phyloP scores from a whole-genome alignment of 2,888 invertebrate species.

The Drosophila nigritarsus region DNA sequence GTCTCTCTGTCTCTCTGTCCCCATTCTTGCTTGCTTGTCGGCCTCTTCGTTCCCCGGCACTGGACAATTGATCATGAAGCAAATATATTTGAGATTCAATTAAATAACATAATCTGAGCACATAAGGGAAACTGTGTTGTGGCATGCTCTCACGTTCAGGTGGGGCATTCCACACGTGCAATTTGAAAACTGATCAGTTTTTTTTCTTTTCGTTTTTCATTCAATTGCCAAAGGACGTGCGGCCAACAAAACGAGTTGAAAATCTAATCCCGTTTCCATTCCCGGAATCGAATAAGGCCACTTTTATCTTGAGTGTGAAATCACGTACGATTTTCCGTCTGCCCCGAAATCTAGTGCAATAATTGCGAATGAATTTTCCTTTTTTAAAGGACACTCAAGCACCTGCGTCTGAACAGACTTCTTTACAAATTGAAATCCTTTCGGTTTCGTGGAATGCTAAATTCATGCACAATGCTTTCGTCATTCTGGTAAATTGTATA shows the following conservation, averaged over 20 bases:
- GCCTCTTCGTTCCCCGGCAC: no score
- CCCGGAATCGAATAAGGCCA: constrained; percentile 50
- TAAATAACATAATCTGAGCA: constrained; percentile 19
- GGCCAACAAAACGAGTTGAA: constrained; percentile 50
- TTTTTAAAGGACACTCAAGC: constrained; percentile 6
- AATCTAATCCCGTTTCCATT: constrained; percentile 56
- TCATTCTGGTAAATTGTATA: constrained; percentile 1
- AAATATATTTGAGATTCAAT: not conserved
- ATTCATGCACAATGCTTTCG: constrained; percentile 4
- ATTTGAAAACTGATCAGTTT: constrained; percentile 25
- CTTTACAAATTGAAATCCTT: constrained; percentile 54
- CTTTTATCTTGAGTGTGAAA: constrained; percentile 70
- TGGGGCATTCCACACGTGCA: constrained; percentile 25
- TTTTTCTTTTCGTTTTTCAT: constrained; percentile 13
- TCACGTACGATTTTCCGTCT: constrained; percentile 55
- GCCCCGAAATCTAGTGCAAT: constrained; percentile 34
- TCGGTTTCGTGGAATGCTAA: constrained; percentile 38
- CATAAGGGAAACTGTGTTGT: not conserved
- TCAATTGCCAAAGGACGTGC: constrained; percentile 59
- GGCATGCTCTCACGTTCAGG: constrained; percentile 39
- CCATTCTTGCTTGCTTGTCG: no score
- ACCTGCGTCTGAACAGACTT: constrained; percentile 35
- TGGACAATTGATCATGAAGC: not conserved
- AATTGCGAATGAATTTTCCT: constrained; percentile 40
- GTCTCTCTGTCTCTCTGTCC: no score